These are phyloP conservation scores for Amorpha juglandis DNA, from an alignment of 2,888 invertebrate species.

Conservation along the genomic window DNA sequence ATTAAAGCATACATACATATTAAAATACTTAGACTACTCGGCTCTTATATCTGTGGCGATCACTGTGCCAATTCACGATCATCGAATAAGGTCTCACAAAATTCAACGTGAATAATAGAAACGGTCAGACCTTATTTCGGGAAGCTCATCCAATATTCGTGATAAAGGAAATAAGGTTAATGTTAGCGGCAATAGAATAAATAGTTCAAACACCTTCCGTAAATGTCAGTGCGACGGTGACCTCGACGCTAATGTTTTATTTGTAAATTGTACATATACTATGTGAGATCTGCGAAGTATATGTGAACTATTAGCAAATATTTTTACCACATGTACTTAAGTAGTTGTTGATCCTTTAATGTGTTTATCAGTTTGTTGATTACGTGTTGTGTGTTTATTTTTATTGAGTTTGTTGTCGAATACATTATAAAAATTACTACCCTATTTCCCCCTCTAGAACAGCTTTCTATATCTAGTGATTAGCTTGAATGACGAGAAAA, in stretches of 20 bases:
- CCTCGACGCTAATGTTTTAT: not conserved
- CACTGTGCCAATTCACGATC: not conserved
- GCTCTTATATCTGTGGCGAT: not conserved
- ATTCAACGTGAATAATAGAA: not conserved
- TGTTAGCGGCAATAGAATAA: not conserved
- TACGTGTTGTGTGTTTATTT: too few relatives aligned
- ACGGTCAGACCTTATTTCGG: not conserved
- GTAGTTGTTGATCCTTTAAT: not conserved
- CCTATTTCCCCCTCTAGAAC: too few relatives aligned
- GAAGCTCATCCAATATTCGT: not conserved
- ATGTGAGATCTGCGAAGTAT: too few relatives aligned
- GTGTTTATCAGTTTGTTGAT: too few relatives aligned
- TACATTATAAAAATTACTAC: too few relatives aligned
- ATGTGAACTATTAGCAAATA: not conserved
- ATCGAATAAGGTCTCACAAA: not conserved
- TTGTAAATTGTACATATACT: too few relatives aligned
- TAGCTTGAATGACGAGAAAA: too few relatives aligned
- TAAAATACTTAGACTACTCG: not conserved
- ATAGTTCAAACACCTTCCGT: not conserved
- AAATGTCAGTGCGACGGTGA: slow-evolving; percentile 11
- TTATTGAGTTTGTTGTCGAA: too few relatives aligned
- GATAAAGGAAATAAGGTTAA: slow-evolving; percentile 2
- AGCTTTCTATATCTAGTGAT: too few relatives aligned
- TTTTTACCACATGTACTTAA: not conserved
- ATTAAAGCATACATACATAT: too few relatives aligned